phyloP scores from a whole-genome alignment of 2,113 vertebrate species.

The Thermophis baileyi region DNA sequence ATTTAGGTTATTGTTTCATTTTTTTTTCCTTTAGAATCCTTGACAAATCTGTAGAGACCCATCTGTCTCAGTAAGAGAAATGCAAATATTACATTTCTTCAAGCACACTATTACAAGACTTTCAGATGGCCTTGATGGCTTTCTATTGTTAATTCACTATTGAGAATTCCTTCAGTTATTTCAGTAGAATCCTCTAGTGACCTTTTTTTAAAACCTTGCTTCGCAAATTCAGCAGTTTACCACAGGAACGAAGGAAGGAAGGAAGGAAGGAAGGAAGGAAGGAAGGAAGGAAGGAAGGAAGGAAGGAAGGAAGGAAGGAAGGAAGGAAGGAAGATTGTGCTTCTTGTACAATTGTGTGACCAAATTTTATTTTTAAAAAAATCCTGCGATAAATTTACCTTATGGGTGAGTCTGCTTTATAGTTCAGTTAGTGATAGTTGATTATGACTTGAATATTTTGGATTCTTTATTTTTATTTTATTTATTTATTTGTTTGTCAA shows the following conservation, averaged over 20 bases:
- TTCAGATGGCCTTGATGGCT: constrained; percentile 30
- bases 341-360: constrained; percentile 25
- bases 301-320: fast-evolving
- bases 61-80: constrained; percentile 9
- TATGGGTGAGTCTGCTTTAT: constrained; percentile 8
- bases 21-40: constrained; percentile 13
- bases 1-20: constrained; percentile 26
- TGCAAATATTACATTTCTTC: constrained; percentile 35
- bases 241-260: background rate
- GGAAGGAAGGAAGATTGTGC: background rate
- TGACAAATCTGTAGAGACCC: constrained; percentile 26
- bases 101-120: constrained; percentile 11
- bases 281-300: fast-evolving
- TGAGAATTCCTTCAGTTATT: constrained; percentile 12
- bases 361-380: background rate
- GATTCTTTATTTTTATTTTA: too few relatives aligned
- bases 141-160: constrained; percentile 16
- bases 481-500: too few relatives aligned
- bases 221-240: background rate
- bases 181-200: constrained; percentile 23
- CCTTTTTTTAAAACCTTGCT: background rate
- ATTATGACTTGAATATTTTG: constrained; percentile 35
- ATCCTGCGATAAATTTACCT: constrained; percentile 19
- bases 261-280: fast-evolving
- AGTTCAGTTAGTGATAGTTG: constrained; percentile 30